Percentiles rank a stretch among this genome's conserved stretches.
These are phyloP conservation scores for Montipora capitata DNA, from an alignment of 92 coral and sea anemone genomes.

Conservation along the genomic window DNA sequence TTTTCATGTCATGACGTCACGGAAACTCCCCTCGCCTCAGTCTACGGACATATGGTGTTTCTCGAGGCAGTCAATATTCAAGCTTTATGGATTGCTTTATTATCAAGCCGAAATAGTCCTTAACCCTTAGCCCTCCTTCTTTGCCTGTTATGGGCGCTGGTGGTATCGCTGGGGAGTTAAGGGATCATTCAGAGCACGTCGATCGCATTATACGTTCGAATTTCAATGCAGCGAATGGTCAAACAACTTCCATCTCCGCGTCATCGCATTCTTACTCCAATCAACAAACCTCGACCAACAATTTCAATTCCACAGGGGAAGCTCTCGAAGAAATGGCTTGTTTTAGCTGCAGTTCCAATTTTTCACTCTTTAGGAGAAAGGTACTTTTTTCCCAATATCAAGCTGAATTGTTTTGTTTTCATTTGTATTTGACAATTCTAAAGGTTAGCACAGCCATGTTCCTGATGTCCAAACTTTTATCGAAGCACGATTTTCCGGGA, in stretches of 20 bases:
- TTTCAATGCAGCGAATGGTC: constrained; percentile 63
- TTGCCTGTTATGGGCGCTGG: constrained; percentile 94
- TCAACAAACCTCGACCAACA: constrained; percentile 27
- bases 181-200: constrained; percentile 82
- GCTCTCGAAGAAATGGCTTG: constrained; percentile 85
- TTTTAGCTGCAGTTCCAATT: constrained; percentile 80
- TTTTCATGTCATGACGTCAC: constrained; percentile 31
- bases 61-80: no score
- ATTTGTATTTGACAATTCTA: background rate
- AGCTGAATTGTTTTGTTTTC: no score
- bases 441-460: no score
- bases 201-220: constrained; percentile 78
- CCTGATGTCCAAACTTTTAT: no score
- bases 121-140: background rate
- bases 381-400: constrained; percentile 41
- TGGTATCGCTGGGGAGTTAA: constrained; percentile 89
- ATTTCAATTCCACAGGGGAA: constrained; percentile 24
- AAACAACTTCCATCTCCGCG: constrained; percentile 36
- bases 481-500: no score
- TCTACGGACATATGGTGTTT: background rate
- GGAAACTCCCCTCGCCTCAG: constrained; percentile 13
- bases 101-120: background rate
- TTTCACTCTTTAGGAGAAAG: constrained; percentile 86
- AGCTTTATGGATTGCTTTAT: background rate
- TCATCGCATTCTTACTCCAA: constrained; percentile 39